Evolutionary conservation across 2,888 invertebrate genomes (phyloP), one percentile per base, ranked within the genome.

Genomic region (Drosophila nr. perissopoda): DNA sequence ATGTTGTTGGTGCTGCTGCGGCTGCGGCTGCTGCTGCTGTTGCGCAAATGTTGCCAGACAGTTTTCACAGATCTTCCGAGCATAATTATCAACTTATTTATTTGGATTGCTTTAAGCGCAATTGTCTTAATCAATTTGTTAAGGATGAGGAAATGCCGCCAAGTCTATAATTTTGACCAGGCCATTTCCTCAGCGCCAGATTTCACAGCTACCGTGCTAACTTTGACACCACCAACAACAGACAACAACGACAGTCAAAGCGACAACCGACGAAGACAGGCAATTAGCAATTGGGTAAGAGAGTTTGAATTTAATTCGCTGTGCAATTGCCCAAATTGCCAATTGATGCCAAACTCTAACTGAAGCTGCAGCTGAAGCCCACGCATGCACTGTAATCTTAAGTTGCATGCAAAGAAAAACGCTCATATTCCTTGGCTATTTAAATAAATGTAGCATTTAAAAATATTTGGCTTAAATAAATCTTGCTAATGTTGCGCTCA

Each of bases 161-260:
- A 25, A 78, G 66, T 67, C 64, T 80, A 67, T 75, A 71, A 86
- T 85, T 83, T 83, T 86, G 73, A 57, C 59, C 59, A 59, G 68
- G 62, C 68, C 63, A 63, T 85, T 85, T 88, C 83, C 86, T 86
- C 83, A 85, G 88, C 82, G 71, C 64, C 60, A 82, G 73, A 78
- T 83, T 88, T 85, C 88, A 88, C 85, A 85, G 85, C 85, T 85
- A 85, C 85, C 88, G 85, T 85, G 85, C 83, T 85, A 88, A 86
- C 88, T 85, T 88, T 85, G 85, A 88, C 85, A 85, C 85, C 83
- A 84, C 78, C 83, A 62, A 72, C 87, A 77, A 60, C 76, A 64
- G 64, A 16, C 67, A 60, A 48, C 36, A 21, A 18, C 62, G 45
- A 42, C 54, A 49, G 61, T 34, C 53, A 57, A 65, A 21, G 51